A percentile compares a stretch with the other conserved stretches of the same genome.
phyloP scores from a whole-genome alignment of 2,797 vertebrate species.

The Coilia nasus region DNA sequence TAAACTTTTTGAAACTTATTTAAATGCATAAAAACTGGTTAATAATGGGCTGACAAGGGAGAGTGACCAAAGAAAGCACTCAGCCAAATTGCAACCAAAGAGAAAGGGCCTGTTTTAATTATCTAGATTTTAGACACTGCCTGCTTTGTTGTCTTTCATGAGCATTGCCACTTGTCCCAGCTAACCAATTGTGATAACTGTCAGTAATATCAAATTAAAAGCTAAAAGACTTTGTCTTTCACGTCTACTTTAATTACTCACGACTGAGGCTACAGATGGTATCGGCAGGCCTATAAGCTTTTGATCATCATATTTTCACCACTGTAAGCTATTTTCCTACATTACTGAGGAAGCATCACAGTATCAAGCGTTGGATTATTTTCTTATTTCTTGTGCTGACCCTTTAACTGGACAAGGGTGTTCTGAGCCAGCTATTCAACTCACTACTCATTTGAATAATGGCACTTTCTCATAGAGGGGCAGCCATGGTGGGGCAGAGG shows the following conservation, averaged over 20 bases:
- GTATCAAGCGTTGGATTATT: no score
- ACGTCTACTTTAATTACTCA: not conserved
- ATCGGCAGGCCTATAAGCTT: not conserved
- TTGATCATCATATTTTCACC: not conserved
- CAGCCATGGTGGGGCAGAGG: conserved; percentile 67
- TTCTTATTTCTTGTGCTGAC: no score
- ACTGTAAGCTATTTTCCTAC: not conserved
- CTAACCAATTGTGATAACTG: not conserved
- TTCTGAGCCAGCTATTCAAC: not conserved
- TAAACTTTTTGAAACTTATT: conserved; percentile 2
- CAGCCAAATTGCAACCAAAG: not conserved
- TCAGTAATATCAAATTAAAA: not conserved
- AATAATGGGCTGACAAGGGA: not conserved
- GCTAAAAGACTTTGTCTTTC: not conserved
- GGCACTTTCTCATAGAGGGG: conserved; percentile 67
- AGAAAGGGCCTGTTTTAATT: not conserved
- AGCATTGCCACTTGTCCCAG: not conserved
- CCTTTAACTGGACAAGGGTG: no score
- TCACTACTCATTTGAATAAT: conserved; percentile 80
- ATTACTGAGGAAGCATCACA: not conserved
- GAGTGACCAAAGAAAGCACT: not conserved
- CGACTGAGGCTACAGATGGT: not conserved
- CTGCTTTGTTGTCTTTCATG: not conserved
- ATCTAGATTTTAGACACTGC: not conserved
- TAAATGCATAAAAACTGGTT: not conserved